Conservation (phyloP, 2,888 invertebrate genomes). For the Meteorus cinctellus region DNA sequence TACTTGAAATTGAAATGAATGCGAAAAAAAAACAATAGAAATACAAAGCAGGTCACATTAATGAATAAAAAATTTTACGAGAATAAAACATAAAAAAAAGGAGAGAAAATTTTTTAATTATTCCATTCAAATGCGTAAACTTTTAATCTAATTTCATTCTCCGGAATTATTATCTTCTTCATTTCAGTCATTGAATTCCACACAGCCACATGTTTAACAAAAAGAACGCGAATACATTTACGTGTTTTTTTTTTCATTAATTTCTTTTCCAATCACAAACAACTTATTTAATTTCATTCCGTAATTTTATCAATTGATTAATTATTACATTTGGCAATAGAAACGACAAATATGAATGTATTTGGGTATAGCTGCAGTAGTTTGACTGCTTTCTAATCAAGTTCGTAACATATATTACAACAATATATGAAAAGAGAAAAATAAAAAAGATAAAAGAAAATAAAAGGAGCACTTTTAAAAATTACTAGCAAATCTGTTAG, state of each 20-base stretch:
- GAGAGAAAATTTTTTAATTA: constrained; percentile 28
- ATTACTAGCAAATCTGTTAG: constrained; percentile 60
- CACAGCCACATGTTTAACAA: background rate
- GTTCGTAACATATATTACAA: constrained; percentile 50
- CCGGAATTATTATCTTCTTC: background rate
- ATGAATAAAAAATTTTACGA: constrained; percentile 16
- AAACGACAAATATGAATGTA: constrained; percentile 42
- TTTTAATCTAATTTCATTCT: background rate
- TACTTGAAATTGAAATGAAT: background rate
- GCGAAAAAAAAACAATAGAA: background rate
- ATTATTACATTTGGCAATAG: constrained; percentile 5
- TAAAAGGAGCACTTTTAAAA: constrained; percentile 63
- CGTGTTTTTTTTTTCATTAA: too few relatives aligned
- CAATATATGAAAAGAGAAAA: constrained; percentile 5
- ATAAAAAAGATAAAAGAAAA: constrained; percentile 37
- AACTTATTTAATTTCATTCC: background rate
- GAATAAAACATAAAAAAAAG: background rate
- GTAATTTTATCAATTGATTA: background rate
- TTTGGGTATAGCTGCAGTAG: constrained; percentile 72
- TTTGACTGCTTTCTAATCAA: constrained; percentile 65
- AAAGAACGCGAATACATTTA: background rate
- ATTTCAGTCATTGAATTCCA: constrained; percentile 8
- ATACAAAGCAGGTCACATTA: constrained; percentile 28
- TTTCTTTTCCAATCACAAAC: too few relatives aligned
- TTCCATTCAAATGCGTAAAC: constrained; percentile 12